These are phyloP conservation scores for Holacanthella duospinosa DNA, from an alignment of 2,888 invertebrate genomes.

Conservation along the genomic window DNA sequence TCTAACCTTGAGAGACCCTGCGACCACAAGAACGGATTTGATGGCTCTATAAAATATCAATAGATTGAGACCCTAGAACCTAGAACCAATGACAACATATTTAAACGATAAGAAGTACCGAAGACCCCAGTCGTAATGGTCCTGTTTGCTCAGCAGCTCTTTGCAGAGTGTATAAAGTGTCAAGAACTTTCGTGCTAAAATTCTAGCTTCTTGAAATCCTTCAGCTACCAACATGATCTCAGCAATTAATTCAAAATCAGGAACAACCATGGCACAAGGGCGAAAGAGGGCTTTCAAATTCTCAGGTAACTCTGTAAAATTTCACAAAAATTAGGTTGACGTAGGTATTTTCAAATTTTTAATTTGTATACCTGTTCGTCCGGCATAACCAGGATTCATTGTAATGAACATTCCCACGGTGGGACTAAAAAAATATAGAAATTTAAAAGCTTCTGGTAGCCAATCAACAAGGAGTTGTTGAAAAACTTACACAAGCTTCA, in stretches of 20 bases:
- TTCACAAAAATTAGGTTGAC: background rate
- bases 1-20: conserved; percentile 80
- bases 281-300: conserved; percentile 53
- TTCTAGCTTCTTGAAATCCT: conserved; percentile 89
- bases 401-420: conserved; percentile 91
- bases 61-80: background rate
- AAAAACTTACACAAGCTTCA: conserved; percentile 56
- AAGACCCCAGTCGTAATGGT: conserved; percentile 96
- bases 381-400: conserved; percentile 97
- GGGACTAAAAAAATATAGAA: conserved; percentile 45
- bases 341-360: background rate
- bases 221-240: conserved; percentile 93
- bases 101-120: conserved; percentile 41
- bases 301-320: conserved; percentile 63
- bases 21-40: conserved; percentile 90
- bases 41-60: conserved; percentile 52
- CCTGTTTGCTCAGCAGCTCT: conserved; percentile 70
- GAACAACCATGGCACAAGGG: conserved; percentile 97
- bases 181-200: conserved; percentile 87
- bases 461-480: background rate
- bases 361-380: conserved; percentile 54
- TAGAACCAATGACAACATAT: background rate
- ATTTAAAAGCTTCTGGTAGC: too few relatives aligned
- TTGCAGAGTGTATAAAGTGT: conserved; percentile 90
- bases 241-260: conserved; percentile 91